Evolutionary conservation across 2,797 vertebrate genomes (phyloP).

Genomic region (Avahi laniger): DNA sequence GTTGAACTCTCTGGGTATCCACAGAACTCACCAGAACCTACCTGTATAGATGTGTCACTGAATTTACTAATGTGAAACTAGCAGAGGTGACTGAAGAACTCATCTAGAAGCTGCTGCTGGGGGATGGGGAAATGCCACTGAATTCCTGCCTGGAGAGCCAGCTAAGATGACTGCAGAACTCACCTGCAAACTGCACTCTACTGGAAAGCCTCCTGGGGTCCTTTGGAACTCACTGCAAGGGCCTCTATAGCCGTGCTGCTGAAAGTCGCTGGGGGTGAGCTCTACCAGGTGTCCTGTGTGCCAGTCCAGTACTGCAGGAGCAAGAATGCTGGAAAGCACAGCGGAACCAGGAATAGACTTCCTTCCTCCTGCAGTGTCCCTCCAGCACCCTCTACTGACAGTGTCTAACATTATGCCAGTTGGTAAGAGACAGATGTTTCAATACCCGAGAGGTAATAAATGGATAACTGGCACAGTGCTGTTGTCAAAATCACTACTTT

Average conservation of each 20-base stretch:
- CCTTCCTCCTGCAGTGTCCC: neutral
- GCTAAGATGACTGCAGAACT: neutral
- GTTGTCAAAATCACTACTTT: neutral
- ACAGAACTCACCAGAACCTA: neutral
- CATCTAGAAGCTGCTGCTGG: neutral
- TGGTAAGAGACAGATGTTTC: neutral
- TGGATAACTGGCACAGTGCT: neutral
- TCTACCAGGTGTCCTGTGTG: neutral
- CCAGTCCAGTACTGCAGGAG: neutral
- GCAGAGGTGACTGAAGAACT: neutral
- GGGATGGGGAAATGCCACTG: neutral
- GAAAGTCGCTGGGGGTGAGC: neutral
- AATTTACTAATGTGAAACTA: neutral
- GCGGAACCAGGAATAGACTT: neutral
- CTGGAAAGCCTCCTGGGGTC: neutral
- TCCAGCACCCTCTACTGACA: conserved; percentile 52
- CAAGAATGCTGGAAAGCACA: neutral
- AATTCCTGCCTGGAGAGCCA: neutral
- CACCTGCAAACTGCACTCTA: neutral
- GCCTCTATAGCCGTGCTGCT: neutral
- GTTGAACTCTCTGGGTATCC: neutral
- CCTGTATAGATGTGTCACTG: rapidly evolving
- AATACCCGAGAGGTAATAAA: neutral
- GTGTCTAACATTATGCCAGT: neutral
- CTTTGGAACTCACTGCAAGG: neutral